Conservation (phyloP, 2,113 vertebrate genomes). For the Orthonyx spaldingii region DNA sequence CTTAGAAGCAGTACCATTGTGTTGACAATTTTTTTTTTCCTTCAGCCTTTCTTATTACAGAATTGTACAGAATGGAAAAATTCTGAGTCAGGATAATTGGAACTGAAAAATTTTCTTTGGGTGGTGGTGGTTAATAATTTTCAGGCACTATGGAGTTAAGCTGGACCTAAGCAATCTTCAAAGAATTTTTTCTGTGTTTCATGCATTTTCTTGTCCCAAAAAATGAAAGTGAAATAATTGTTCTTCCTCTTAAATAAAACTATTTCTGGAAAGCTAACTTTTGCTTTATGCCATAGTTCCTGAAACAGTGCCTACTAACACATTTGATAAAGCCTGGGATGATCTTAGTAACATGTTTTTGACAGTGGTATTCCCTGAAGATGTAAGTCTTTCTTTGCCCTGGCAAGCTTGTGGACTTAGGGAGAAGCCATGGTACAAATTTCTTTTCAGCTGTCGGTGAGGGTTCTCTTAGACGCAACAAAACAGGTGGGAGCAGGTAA, state of each 20-base stretch:
- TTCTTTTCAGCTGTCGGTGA: background rate
- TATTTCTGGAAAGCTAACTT: conserved; percentile 38
- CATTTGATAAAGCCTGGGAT: background rate
- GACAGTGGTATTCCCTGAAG: background rate
- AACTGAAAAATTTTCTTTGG: background rate
- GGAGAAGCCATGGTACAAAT: background rate
- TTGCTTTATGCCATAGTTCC: background rate
- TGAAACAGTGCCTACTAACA: background rate
- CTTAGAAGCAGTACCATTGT: background rate
- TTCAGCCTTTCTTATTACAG: background rate
- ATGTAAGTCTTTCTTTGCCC: background rate
- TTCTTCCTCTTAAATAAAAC: conserved; percentile 45
- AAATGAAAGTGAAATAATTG: background rate
- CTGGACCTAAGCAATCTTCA: conserved; percentile 36
- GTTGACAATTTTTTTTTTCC: background rate
- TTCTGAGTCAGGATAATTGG: background rate
- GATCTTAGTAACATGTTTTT: background rate
- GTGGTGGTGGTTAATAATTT: background rate
- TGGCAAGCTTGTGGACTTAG: background rate
- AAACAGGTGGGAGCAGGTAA: background rate
- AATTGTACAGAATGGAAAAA: background rate
- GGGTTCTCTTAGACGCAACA: background rate
- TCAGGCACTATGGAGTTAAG: background rate
- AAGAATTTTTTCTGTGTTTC: conserved; percentile 37
- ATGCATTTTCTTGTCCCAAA: conserved; percentile 10